Conservation (phyloP, 2,797 vertebrate species). For the Poeciliopsis turneri region DNA sequence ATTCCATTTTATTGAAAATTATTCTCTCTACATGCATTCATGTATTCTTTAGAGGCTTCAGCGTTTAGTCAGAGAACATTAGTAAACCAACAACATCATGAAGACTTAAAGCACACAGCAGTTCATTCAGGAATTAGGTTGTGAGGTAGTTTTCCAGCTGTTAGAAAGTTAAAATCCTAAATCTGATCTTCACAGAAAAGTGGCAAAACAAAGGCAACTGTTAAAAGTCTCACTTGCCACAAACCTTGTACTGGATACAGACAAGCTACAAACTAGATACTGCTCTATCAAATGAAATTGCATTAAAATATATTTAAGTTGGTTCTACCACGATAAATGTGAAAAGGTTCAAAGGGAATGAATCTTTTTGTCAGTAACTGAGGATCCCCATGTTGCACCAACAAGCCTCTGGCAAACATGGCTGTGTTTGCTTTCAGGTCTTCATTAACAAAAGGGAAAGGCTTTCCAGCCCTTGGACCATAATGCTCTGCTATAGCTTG, state of each 20-base stretch:
- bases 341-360: neutral
- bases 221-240: neutral
- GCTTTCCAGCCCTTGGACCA: constrained; percentile 50
- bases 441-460: constrained; percentile 46
- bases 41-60: neutral
- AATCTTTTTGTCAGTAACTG: constrained; percentile 4
- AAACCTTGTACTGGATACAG: neutral
- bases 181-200: neutral
- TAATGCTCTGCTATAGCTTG: constrained; percentile 46
- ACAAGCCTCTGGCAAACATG: constrained; percentile 36
- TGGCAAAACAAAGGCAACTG: neutral
- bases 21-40: neutral
- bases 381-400: constrained; percentile 33
- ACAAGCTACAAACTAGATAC: neutral
- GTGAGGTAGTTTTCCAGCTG: neutral
- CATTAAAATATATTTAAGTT: neutral
- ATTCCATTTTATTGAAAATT: neutral
- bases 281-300: neutral
- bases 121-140: neutral
- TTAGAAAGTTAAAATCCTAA: neutral
- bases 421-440: constrained; percentile 52
- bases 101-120: neutral
- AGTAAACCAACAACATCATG: neutral
- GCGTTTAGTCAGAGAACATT: neutral
- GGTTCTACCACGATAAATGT: neutral